Base-by-base conservation (phyloP, 2,113 vertebrate species). In the Taxidea taxus region DNA sequence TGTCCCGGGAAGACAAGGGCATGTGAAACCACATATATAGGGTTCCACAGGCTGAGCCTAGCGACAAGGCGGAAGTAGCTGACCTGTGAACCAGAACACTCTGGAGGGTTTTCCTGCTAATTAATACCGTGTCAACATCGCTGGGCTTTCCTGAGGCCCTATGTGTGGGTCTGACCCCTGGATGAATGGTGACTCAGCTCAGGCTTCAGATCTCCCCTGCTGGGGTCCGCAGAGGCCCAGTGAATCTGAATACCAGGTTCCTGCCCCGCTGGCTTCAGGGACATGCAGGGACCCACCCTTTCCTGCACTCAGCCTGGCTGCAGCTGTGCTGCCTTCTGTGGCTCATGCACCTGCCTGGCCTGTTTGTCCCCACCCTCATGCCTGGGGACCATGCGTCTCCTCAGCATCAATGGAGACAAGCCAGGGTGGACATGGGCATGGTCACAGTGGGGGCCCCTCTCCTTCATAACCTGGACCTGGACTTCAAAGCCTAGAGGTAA, bases 401-500 rank as follows among this genome's bases (percentile, higher is more conserved):
- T 49, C 68, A 93, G 39, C 51, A 58, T 25, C 34, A 44, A 1
- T 3, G 2, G 83, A 64, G 70, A 37, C 3, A 21, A 44, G 34
- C 2, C 12, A 2, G 21, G 70, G 91, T 75, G 97, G 98, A 96
- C 60, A 54, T 64, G 92, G 88, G 58, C 18, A 4, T 0, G 39
- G 89, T 31, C 87, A 49, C 56, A 90, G 97, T 88, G 89, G 2
- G n/a, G 21, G 83, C 54, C 68, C 8, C 51, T 34, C 64, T 86
- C 6, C 92, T 60, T 88, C 87, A 90, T 56, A 94, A 93, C 97
- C 96, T 72, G 70, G 90, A 92, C 97, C 96, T 78, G 62, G 91
- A 87, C 68, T 94, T 92, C 92, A 87, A 96, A 95, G 97, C 95
- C 95, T 82, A 72, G 94, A 97, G 92, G 93, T n/a, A n/a, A n/a